A percentile compares a stretch with the other conserved stretches of the same genome.
phyloP scores from a whole-genome alignment of 2,888 invertebrate genomes.

The Drosophila cracens region DNA sequence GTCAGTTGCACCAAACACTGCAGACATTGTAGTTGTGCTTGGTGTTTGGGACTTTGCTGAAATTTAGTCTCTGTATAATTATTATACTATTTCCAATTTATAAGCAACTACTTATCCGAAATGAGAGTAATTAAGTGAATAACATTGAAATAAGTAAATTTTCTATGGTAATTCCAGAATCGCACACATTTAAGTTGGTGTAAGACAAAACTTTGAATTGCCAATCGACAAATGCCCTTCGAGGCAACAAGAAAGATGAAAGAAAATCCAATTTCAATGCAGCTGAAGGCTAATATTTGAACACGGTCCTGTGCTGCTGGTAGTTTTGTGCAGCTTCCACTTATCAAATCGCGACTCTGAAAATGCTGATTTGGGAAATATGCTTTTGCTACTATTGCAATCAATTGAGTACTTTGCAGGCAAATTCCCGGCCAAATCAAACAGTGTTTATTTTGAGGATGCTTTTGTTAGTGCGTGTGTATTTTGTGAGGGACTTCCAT shows the following conservation, averaged over 20 bases:
- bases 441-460: neutral
- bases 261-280: neutral
- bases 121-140: neutral
- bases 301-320: neutral
- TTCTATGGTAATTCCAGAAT: neutral
- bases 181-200: neutral
- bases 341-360: constrained; percentile 1
- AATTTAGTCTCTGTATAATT: neutral
- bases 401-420: neutral
- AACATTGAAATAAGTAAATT: neutral
- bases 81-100: neutral
- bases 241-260: neutral
- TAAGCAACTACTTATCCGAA: neutral
- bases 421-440: neutral
- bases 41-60: neutral
- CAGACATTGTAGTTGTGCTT: neutral
- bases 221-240: neutral
- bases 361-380: neutral
- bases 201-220: neutral
- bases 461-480: neutral
- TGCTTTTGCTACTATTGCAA: neutral
- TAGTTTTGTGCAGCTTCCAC: constrained; percentile 1
- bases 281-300: neutral
- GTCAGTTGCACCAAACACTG: neutral
- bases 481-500: neutral